Evolutionary conservation across 2,797 vertebrate genomes (phyloP).

Genomic region (Alauda arvensis): DNA sequence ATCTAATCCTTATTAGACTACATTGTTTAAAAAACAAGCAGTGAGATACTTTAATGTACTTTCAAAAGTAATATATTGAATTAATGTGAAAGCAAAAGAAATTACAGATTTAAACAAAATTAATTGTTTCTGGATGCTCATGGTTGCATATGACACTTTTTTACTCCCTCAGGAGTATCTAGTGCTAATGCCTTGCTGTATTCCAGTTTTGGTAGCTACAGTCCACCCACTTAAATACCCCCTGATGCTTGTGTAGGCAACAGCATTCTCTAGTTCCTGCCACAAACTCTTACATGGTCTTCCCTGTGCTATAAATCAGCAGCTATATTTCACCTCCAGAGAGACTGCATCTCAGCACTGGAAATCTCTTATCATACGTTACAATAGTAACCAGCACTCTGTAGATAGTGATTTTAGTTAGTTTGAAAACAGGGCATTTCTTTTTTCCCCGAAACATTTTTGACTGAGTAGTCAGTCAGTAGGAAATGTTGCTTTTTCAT

Average conservation of each 20-base stretch:
- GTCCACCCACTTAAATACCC: conserved; percentile 37
- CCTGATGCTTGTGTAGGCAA: not conserved
- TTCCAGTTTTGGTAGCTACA: conserved; percentile 32
- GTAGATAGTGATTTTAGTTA: not conserved
- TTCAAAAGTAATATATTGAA: not conserved
- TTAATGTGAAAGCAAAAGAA: not conserved
- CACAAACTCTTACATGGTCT: not conserved
- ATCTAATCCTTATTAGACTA: not conserved
- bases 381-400: not conserved
- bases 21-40: not conserved
- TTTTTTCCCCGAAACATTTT: not conserved
- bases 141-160: not conserved
- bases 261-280: conserved; percentile 12
- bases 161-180: not conserved
- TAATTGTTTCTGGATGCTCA: not conserved
- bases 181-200: not conserved
- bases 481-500: not conserved
- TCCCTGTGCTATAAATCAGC: conserved; percentile 13
- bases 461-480: not conserved
- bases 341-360: not conserved
- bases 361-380: not conserved
- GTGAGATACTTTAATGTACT: not conserved
- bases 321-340: not conserved
- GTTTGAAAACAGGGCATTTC: not conserved
- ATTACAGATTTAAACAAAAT: not conserved